Conservation (phyloP, 2,888 invertebrate genomes). For the Eretmocerus hayati region DNA sequence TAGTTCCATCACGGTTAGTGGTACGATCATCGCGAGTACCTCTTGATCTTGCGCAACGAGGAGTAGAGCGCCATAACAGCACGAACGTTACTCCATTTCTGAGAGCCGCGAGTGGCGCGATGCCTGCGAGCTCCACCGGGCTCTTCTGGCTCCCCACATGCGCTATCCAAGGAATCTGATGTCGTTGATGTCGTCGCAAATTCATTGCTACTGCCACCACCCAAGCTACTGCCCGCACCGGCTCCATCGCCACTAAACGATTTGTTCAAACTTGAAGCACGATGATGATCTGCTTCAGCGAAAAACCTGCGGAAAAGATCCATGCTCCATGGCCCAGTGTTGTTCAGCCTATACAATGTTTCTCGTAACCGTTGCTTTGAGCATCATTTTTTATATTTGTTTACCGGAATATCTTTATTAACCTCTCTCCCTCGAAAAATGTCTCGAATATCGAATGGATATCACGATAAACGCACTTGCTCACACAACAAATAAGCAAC, state of each 20-base stretch:
- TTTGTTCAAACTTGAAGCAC: conserved; percentile 7
- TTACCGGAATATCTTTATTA: too few relatives aligned
- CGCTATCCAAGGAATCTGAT: conserved; percentile 41
- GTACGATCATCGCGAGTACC: conserved; percentile 49
- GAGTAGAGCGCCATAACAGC: conserved; percentile 87
- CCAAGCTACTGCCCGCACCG: conserved; percentile 28
- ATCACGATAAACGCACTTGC: too few relatives aligned
- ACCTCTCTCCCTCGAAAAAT: too few relatives aligned
- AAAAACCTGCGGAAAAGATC: conserved; percentile 42
- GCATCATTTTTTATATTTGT: too few relatives aligned
- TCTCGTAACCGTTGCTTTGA: too few relatives aligned
- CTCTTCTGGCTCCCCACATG: conserved; percentile 31
- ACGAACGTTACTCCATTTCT: conserved; percentile 81
- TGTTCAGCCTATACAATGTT: too few relatives aligned
- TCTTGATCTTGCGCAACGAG: conserved; percentile 84
- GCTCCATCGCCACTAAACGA: conserved; percentile 11
- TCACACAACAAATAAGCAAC: too few relatives aligned
- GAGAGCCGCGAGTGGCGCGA: conserved; percentile 46
- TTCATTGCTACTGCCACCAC: conserved; percentile 23
- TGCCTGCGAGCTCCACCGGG: conserved; percentile 36
- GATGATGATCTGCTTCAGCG: neutral
- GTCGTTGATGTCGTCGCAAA: conserved; percentile 30
- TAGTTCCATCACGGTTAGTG: too few relatives aligned
- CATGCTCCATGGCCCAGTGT: too few relatives aligned
- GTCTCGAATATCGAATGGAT: too few relatives aligned